Evolutionary conservation across 2,888 invertebrate species (phyloP).

Genomic region (Drosophila limbata): DNA sequence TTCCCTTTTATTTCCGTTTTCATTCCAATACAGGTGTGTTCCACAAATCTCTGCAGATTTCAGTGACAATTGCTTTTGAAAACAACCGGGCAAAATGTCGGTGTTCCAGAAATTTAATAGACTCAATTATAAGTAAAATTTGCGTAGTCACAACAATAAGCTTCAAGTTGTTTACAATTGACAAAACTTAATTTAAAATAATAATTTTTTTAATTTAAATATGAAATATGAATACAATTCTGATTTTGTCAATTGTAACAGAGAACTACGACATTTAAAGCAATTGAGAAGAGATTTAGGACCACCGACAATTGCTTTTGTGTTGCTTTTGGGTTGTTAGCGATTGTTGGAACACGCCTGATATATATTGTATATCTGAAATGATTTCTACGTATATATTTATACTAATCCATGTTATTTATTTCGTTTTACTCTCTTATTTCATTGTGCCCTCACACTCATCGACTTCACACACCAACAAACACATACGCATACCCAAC

Average conservation of each 20-base stretch:
- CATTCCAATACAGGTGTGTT: slow-evolving; percentile 38
- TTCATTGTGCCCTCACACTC: slow-evolving; percentile 67
- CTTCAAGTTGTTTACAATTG: not conserved
- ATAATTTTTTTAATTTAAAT: not conserved
- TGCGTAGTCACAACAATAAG: not conserved
- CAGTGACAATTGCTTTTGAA: not conserved
- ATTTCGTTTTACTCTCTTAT: slow-evolving; percentile 78
- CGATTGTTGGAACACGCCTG: not conserved
- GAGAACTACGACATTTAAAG: not conserved
- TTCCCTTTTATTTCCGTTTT: slow-evolving; percentile 35
- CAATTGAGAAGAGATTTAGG: not conserved
- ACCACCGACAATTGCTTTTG: not conserved
- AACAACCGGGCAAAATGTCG: not conserved
- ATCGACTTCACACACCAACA: slow-evolving; percentile 32
- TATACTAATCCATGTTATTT: slow-evolving; percentile 76
- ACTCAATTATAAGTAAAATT: not conserved
- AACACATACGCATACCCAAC: slow-evolving; percentile 15
- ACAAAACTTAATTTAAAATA: no score
- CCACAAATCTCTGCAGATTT: not conserved
- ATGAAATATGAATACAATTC: not conserved
- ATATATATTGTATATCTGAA: slow-evolving; percentile 46
- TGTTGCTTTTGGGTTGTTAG: not conserved
- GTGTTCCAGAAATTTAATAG: not conserved
- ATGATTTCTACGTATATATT: slow-evolving; percentile 51
- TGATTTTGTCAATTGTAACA: not conserved